Evolutionary conservation across 2,113 vertebrate genomes (phyloP).

Genomic region (Cololabis saira): DNA sequence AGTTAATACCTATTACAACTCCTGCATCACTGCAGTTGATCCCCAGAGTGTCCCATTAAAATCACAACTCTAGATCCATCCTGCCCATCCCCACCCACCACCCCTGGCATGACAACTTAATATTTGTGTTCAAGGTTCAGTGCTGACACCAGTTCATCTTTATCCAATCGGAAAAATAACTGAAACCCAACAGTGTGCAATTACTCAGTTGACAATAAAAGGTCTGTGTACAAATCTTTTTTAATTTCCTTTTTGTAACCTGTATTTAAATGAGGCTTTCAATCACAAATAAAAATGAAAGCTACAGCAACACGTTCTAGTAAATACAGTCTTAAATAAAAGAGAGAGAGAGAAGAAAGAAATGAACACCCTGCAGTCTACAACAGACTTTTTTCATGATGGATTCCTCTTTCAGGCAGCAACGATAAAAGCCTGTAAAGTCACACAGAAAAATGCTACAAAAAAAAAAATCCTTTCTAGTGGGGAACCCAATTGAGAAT

Average conservation of each 20-base stretch:
- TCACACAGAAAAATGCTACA: slow-evolving; percentile 4
- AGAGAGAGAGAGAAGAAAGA: too few species aligned
- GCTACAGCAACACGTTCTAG: neutral
- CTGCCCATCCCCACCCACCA: too few species aligned
- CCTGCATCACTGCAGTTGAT: too few species aligned
- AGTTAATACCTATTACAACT: too few species aligned
- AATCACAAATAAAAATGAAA: neutral
- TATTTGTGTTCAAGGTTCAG: neutral
- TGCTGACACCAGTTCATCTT: neutral
- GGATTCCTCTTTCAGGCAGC: neutral
- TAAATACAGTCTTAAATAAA: too few species aligned
- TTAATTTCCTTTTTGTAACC: too few species aligned
- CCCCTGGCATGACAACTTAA: neutral
- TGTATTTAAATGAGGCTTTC: neutral
- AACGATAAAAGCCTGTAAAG: neutral
- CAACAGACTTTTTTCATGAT: neutral
- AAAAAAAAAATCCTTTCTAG: slow-evolving; percentile 32
- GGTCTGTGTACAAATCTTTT: too few species aligned
- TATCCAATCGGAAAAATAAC: neutral
- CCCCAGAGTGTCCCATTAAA: neutral
- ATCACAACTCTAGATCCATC: too few species aligned
- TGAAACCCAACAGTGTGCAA: too few species aligned
- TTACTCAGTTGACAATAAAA: too few species aligned
- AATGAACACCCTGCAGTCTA: too few species aligned
- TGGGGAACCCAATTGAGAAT: slow-evolving; percentile 22